These are phyloP conservation scores for Momotus momota DNA, from an alignment of 2,797 vertebrate species.

Conservation along the genomic window DNA sequence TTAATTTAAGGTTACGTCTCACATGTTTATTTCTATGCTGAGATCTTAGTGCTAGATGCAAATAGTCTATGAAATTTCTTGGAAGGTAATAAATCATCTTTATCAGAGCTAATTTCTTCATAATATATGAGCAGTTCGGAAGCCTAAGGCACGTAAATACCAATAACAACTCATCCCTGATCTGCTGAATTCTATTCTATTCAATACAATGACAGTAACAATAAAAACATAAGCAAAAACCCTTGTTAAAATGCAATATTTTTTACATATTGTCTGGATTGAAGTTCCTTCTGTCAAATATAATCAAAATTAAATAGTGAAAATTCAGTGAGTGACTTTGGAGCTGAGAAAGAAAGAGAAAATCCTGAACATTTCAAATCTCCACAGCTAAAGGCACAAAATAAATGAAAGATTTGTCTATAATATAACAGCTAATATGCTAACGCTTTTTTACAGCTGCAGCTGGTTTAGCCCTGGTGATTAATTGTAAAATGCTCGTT, in stretches of 20 bases:
- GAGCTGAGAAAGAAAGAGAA: background rate
- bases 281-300: slow-evolving; percentile 40
- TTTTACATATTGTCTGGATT: slow-evolving; percentile 8
- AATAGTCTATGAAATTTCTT: background rate
- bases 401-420: slow-evolving; percentile 61
- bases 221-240: slow-evolving; percentile 17
- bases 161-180: background rate
- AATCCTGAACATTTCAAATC: slow-evolving; percentile 5
- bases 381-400: slow-evolving; percentile 37
- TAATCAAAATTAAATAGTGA: slow-evolving; percentile 28
- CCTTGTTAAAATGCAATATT: slow-evolving; percentile 45
- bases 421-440: slow-evolving; percentile 47
- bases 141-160: slow-evolving; percentile 13
- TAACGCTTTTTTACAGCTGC: slow-evolving; percentile 39
- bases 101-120: slow-evolving; percentile 42
- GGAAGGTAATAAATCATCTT: slow-evolving; percentile 18
- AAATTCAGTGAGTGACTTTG: slow-evolving; percentile 1
- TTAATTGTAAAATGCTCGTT: slow-evolving; percentile 62
- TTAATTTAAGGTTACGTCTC: background rate
- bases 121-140: background rate
- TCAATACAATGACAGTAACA: background rate
- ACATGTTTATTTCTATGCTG: background rate
- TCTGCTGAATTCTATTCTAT: background rate
- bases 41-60: background rate
- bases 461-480: slow-evolving; percentile 52